These are phyloP conservation scores for Tragelaphus buxtoni DNA, from an alignment of 2,113 vertebrate genomes.

Conservation along the genomic window DNA sequence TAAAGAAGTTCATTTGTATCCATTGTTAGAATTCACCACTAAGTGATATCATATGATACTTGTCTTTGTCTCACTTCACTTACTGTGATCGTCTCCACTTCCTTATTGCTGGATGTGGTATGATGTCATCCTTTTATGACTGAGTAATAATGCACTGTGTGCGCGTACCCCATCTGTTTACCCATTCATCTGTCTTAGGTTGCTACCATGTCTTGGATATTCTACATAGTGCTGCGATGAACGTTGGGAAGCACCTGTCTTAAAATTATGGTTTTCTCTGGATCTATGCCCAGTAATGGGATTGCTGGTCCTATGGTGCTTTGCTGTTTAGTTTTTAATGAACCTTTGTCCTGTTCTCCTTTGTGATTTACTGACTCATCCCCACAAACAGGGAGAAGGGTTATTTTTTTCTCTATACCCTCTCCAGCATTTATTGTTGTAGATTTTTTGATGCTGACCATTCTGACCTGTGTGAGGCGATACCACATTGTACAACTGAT, in stretches of 20 bases:
- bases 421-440: neutral
- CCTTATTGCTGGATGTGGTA: neutral
- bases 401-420: neutral
- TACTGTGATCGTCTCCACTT: neutral
- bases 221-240: neutral
- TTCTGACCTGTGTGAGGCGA: neutral
- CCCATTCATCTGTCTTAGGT: neutral
- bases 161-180: neutral
- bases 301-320: neutral
- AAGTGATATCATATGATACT: neutral
- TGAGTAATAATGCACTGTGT: neutral
- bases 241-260: neutral
- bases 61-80: neutral
- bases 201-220: neutral
- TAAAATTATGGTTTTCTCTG: neutral
- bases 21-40: neutral
- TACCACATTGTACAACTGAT: neutral
- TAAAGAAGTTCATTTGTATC: neutral
- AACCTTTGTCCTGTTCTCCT: neutral
- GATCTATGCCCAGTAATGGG: neutral
- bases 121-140: neutral
- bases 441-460: neutral
- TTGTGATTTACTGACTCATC: neutral
- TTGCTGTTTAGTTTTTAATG: neutral
- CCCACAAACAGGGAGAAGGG: neutral